A percentile compares a stretch with the other conserved stretches of the same genome.
Conservation (phyloP, 2,113 vertebrate genomes). For the Pachyramphus minor region DNA sequence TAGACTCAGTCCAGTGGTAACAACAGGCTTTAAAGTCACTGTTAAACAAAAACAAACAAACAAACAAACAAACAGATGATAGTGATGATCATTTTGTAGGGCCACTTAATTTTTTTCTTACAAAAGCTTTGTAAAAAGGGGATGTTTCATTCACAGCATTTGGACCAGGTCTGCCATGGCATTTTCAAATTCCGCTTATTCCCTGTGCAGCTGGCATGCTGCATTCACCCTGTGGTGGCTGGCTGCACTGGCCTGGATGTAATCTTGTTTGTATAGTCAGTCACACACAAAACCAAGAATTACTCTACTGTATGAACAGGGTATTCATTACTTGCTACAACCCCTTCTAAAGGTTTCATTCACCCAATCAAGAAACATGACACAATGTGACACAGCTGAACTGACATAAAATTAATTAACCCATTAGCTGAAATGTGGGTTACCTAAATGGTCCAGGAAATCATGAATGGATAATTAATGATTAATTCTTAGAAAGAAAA, state of each 20-base stretch:
- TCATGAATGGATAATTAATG: not conserved
- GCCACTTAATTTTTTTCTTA: not conserved
- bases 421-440: not conserved
- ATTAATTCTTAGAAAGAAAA: not conserved
- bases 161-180: not conserved
- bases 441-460: not conserved
- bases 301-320: not conserved
- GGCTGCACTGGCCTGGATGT: conserved; percentile 29
- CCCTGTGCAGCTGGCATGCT: not conserved
- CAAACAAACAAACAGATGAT: not conserved
- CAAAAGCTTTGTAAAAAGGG: not conserved
- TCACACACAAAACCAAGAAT: not conserved
- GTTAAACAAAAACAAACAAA: not conserved
- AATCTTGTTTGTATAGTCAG: not conserved
- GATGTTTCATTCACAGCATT: not conserved
- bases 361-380: not conserved
- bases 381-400: not conserved
- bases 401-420: not conserved
- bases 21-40: not conserved
- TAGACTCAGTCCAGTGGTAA: not conserved
- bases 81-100: not conserved
- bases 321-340: conserved; percentile 14
- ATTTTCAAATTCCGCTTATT: not conserved
- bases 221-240: not conserved
- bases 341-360: conserved; percentile 6